Evolutionary conservation across 2,113 vertebrate species (phyloP).

Genomic region (Myotis brandtii): DNA sequence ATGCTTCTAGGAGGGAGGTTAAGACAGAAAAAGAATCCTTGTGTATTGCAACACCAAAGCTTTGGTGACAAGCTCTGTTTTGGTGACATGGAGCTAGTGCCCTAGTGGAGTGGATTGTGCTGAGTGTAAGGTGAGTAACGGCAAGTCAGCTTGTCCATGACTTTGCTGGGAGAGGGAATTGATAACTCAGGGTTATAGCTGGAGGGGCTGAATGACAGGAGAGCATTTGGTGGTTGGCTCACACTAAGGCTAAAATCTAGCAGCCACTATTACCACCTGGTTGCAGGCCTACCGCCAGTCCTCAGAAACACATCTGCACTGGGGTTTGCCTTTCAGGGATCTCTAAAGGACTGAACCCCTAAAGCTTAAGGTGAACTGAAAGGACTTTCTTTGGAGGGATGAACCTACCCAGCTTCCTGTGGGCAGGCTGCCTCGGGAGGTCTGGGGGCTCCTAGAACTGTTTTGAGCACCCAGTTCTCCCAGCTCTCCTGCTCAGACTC

Average conservation of each 20-base stretch:
- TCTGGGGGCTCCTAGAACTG: background rate
- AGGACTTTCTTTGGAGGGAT: background rate
- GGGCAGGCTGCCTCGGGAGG: accelerated
- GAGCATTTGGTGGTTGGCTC: accelerated
- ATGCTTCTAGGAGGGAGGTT: background rate
- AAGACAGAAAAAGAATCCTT: background rate
- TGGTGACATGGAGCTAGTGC: too few species aligned
- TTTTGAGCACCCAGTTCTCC: background rate
- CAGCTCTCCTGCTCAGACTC: background rate
- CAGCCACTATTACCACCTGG: background rate
- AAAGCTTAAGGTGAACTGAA: background rate
- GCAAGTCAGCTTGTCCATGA: background rate
- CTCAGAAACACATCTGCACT: background rate
- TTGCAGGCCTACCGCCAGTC: background rate
- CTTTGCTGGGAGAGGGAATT: background rate
- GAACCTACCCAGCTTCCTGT: background rate
- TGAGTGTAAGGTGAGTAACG: too few species aligned
- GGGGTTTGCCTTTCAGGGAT: background rate
- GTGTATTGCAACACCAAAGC: background rate
- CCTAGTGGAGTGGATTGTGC: background rate
- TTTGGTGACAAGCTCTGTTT: background rate
- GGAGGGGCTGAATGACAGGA: background rate
- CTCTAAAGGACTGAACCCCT: background rate
- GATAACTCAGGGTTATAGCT: background rate
- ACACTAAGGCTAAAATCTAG: background rate